Conservation (phyloP, 2,888 invertebrate species). For the Brenthis ino region DNA sequence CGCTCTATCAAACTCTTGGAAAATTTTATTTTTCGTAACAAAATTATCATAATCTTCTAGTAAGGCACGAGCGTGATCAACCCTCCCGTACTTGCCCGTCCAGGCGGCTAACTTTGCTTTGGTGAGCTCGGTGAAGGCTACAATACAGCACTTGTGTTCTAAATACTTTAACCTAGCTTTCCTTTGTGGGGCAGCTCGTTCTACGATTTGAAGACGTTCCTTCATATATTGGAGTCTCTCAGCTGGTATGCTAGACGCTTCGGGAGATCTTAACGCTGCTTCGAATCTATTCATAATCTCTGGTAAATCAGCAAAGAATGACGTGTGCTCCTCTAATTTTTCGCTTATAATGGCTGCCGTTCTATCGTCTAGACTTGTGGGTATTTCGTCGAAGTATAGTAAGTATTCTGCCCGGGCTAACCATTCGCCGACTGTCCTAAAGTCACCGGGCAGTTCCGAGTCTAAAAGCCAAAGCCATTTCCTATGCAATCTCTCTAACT, state of each 20-base stretch:
- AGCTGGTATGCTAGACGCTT: conserved; percentile 87
- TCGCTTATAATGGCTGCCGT: conserved; percentile 93
- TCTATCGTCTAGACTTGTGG: conserved; percentile 92
- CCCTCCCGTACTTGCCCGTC: conserved; percentile 93
- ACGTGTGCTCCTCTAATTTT: conserved; percentile 93
- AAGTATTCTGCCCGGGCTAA: conserved; percentile 92
- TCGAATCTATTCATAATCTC: conserved; percentile 90
- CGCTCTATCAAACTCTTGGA: conserved; percentile 96
- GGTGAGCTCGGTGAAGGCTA: conserved; percentile 94
- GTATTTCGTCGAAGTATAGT: conserved; percentile 91
- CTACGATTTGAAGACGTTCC: conserved; percentile 88
- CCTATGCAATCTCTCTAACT: conserved; percentile 88
- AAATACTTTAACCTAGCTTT: conserved; percentile 93
- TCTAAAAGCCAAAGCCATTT: conserved; percentile 96
- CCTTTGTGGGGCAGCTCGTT: conserved; percentile 89
- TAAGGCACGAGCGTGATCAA: conserved; percentile 91
- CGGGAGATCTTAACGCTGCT: conserved; percentile 85
- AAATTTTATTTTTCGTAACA: conserved; percentile 95
- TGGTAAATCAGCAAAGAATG: conserved; percentile 93
- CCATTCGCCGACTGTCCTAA: conserved; percentile 94
- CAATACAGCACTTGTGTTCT: conserved; percentile 96
- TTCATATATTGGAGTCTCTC: conserved; percentile 93
- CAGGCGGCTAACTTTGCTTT: conserved; percentile 94
- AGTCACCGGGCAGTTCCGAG: conserved; percentile 91
- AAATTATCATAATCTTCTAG: conserved; percentile 95